These are phyloP conservation scores for Laticauda colubrina DNA, from an alignment of 2,113 vertebrate species.

Conservation along the genomic window DNA sequence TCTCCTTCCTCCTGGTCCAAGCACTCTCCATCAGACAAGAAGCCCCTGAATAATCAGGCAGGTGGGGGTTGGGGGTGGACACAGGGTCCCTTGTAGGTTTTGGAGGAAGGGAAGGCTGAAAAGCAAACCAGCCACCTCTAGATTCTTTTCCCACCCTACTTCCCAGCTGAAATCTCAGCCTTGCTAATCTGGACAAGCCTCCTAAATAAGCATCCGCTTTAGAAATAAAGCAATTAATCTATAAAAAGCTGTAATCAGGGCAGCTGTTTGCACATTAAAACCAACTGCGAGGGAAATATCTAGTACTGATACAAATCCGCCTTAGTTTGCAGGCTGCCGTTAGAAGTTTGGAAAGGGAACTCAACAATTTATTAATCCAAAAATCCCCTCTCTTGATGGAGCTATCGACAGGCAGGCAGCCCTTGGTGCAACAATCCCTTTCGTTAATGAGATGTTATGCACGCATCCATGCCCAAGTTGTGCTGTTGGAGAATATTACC, in stretches of 20 bases:
- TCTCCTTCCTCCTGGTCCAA: not conserved
- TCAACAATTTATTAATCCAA: not conserved
- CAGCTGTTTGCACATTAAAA: not conserved
- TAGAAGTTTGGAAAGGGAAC: not conserved
- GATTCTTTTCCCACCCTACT: not conserved
- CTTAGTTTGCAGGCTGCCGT: not conserved
- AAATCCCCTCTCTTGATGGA: not conserved
- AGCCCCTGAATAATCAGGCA: not conserved
- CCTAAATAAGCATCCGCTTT: not conserved
- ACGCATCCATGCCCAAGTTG: not conserved
- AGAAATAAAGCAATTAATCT: not conserved
- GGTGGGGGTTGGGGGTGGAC: rapidly evolving
- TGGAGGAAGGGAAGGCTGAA: not conserved
- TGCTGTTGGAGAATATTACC: not conserved
- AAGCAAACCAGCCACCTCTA: not conserved
- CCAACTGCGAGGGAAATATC: not conserved
- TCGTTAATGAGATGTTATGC: too few relatives aligned
- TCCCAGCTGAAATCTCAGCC: not conserved
- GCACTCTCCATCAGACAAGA: not conserved
- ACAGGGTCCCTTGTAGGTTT: not conserved
- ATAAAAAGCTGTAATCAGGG: not conserved
- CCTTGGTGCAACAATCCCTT: not conserved
- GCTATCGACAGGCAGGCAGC: not conserved
- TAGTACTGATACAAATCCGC: not conserved
- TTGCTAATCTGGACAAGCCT: not conserved